Base-by-base conservation (phyloP, 2,888 invertebrate genomes). In the Coenonympha arcania region DNA sequence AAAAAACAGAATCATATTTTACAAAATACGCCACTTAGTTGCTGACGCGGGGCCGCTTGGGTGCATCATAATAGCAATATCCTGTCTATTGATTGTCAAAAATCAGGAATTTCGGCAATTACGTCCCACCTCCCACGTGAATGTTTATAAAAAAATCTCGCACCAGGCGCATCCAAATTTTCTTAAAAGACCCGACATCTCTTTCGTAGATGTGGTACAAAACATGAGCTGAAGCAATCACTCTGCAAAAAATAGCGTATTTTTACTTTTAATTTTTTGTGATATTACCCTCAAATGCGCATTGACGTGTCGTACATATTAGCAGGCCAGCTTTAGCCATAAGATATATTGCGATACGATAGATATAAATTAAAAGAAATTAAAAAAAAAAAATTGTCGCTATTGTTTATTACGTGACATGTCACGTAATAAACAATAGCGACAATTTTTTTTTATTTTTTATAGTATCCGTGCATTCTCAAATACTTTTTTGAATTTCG, bases 81-180 rank as follows among this genome's bases (percentile, higher is more conserved):
- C 83, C 84, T 81, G 82, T 76, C 82, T 81, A 81, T 79, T 81
- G 83, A 85, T 84, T 84, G 84, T 84, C 82, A 82, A 85, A 84
- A 85, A 81, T 82, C 81, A 74, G 83, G 83, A 82, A 84, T 84
- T 81, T 84, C 80, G 83, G 77, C 84, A 84, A 85, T 85, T 84
- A 84, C 74, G 71, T 74, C 79, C 71, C 80, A 79, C 85, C 85
- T 84, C 85, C 84, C 85, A 85, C 80, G 84, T 74, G 77, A 81
- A 75, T 63, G 61, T 57, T 58, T 66, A 75, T 79, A 82, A 81
- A 83, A 79, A 81, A 69, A 74, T 71, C 73, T 74, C 70, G 76
- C 82, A 82, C 78, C 83, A 79, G 77, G 73, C 71, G 70, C 78
- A 77, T 79, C 78, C 71, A 76, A 76, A 74, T 78, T 79, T 79